A percentile compares a stretch with the other conserved stretches of the same genome.
phyloP scores from a whole-genome alignment of 2,888 invertebrate genomes.

The Pemphredon lugubris region DNA sequence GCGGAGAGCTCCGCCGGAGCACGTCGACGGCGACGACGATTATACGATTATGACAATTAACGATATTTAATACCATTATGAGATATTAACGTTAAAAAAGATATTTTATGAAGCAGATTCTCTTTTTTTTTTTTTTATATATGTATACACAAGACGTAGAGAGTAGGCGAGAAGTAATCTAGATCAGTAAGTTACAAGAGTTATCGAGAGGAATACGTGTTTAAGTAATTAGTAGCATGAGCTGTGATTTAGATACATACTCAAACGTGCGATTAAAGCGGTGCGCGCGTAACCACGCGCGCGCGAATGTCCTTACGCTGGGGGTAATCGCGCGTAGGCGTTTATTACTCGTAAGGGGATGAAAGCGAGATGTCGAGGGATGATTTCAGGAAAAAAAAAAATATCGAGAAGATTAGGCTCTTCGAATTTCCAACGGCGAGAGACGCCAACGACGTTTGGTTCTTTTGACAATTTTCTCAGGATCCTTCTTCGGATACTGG shows the following conservation, averaged over 20 bases:
- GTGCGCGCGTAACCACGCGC: conserved; percentile 16
- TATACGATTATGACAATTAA: conserved; percentile 51
- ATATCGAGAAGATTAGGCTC: conserved; percentile 8
- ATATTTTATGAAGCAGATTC: conserved; percentile 48
- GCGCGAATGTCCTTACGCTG: not conserved
- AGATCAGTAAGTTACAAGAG: conserved; percentile 56
- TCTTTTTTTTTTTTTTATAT: conserved; percentile 32
- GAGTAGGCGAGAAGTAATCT: conserved; percentile 47
- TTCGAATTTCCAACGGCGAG: too few relatives aligned
- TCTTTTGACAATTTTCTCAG: too few relatives aligned
- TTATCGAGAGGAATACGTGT: conserved; percentile 59
- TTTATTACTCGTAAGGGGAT: conserved; percentile 49
- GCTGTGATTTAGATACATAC: conserved; percentile 81
- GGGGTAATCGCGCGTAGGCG: conserved; percentile 28
- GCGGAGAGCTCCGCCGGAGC: not conserved
- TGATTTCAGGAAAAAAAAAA: conserved; percentile 33
- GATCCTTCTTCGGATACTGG: too few relatives aligned
- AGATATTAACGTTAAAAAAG: conserved; percentile 61
- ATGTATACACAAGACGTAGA: conserved; percentile 43
- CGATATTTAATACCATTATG: conserved; percentile 63
- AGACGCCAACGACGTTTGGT: too few relatives aligned
- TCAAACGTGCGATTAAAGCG: conserved; percentile 73
- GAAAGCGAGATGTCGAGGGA: conserved; percentile 33
- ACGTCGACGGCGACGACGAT: conserved; percentile 35
- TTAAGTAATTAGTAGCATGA: conserved; percentile 80